A percentile compares a stretch with the other conserved stretches of the same genome.
Evolutionary conservation across 2,797 vertebrate species (phyloP).

Genomic region (Trematocara caparti): DNA sequence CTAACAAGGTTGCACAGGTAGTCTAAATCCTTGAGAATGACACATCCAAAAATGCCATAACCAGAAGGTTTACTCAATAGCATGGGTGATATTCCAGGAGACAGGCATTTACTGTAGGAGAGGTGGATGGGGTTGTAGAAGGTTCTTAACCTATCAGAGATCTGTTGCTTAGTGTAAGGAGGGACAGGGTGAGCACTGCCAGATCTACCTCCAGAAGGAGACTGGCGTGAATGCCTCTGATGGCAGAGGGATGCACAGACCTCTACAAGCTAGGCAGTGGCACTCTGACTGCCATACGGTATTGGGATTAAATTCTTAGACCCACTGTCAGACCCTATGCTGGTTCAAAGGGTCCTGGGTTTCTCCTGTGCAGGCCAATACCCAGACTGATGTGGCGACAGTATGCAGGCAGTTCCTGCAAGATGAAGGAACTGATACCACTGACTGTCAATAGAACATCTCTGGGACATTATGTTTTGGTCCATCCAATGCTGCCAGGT

Average conservation of each 20-base stretch:
- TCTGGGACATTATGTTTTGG: not conserved
- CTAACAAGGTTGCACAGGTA: not conserved
- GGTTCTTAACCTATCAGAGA: not conserved
- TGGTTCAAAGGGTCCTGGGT: not conserved
- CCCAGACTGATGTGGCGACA: not conserved
- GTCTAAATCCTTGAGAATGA: not conserved
- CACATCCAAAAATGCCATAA: not conserved
- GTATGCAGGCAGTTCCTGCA: not conserved
- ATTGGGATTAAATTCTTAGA: not conserved
- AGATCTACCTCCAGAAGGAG: not conserved
- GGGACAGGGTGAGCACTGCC: not conserved
- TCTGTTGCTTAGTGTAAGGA: not conserved
- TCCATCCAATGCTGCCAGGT: not conserved
- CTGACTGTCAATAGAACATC: not conserved
- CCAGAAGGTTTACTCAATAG: not conserved
- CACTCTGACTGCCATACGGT: not conserved
- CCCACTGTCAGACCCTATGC: not conserved
- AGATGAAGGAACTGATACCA: not conserved
- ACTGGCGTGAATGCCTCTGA: not conserved
- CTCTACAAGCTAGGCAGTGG: not conserved
- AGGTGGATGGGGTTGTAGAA: not conserved
- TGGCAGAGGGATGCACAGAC: not conserved
- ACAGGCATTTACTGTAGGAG: not conserved
- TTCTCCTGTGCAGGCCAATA: not conserved
- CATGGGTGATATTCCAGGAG: not conserved